These are phyloP conservation scores for Neocloeon triangulifer DNA, from an alignment of 1,140 invertebrate genomes.

Conservation along the genomic window DNA sequence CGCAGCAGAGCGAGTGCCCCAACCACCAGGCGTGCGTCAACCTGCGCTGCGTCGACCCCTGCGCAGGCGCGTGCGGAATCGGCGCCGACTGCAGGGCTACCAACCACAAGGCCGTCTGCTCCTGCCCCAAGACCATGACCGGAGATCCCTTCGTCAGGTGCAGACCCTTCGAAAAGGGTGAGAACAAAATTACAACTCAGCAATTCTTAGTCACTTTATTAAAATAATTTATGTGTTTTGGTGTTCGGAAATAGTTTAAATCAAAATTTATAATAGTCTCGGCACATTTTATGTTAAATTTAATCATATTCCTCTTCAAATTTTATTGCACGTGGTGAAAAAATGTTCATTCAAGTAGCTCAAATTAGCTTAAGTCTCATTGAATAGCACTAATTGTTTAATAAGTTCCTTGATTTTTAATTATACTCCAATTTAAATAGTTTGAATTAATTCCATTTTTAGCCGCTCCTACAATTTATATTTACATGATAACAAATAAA, in stretches of 20 bases:
- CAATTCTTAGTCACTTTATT: not conserved
- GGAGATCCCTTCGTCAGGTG: conserved; percentile 65
- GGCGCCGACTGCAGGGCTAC: conserved; percentile 59
- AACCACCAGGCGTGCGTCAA: conserved; percentile 56
- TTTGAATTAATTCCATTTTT: too few species aligned
- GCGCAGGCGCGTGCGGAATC: conserved; percentile 52
- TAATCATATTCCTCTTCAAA: too few species aligned
- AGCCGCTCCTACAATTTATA: too few species aligned
- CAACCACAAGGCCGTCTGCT: conserved; percentile 39
- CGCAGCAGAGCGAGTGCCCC: conserved; percentile 47
- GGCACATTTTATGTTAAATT: too few species aligned
- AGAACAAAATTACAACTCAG: conserved; percentile 10
- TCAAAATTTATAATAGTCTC: too few species aligned
- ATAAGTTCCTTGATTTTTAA: too few species aligned
- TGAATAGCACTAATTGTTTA: too few species aligned
- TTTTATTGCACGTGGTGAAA: too few species aligned
- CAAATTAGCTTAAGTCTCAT: too few species aligned
- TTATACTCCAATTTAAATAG: too few species aligned
- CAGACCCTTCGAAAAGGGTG: conserved; percentile 51
- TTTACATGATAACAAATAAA: too few species aligned
- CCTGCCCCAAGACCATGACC: conserved; percentile 65
- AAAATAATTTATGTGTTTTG: not conserved
- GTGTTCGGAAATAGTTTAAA: not conserved
- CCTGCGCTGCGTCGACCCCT: conserved; percentile 57
- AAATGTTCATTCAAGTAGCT: too few species aligned